phyloP scores from a whole-genome alignment of 1,140 invertebrate species.

The Mactra quadrangularis region DNA sequence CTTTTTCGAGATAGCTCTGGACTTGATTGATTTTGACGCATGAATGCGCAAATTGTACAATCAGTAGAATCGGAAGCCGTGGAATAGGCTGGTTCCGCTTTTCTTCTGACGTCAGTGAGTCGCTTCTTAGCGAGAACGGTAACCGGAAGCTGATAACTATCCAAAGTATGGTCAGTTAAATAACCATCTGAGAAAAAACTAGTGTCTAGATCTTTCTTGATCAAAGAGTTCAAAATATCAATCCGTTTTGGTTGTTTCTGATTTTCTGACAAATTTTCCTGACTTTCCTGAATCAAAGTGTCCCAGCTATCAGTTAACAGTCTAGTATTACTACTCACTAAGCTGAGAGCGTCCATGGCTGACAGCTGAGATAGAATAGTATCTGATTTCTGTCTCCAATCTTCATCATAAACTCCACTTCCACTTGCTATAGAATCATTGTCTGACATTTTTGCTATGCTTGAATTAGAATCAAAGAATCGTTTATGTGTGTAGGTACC shows the following conservation, averaged over 20 bases:
- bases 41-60: conserved; percentile 66
- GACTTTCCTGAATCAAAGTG: conserved; percentile 53
- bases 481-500: conserved; percentile 72
- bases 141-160: conserved; percentile 61
- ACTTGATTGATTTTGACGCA: conserved; percentile 39
- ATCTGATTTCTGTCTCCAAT: conserved; percentile 54
- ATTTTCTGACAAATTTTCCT: conserved; percentile 44
- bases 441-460: conserved; percentile 44
- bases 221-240: conserved; percentile 61
- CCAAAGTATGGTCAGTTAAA: conserved; percentile 65
- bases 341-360: conserved; percentile 32
- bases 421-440: conserved; percentile 62
- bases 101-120: conserved; percentile 3
- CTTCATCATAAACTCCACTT: conserved; percentile 51
- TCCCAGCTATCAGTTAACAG: conserved; percentile 74
- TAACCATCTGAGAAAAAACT: conserved; percentile 72
- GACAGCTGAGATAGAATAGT: conserved; percentile 41
- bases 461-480: conserved; percentile 64
- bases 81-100: conserved; percentile 19
- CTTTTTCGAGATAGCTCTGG: conserved; percentile 13
- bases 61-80: conserved; percentile 65
- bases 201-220: conserved; percentile 63
- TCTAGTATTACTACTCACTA: conserved; percentile 59
- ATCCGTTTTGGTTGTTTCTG: conserved; percentile 28
- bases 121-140: conserved; percentile 66